These are phyloP conservation scores for Andrena camellia DNA, from an alignment of 2,888 invertebrate genomes.

Conservation along the genomic window DNA sequence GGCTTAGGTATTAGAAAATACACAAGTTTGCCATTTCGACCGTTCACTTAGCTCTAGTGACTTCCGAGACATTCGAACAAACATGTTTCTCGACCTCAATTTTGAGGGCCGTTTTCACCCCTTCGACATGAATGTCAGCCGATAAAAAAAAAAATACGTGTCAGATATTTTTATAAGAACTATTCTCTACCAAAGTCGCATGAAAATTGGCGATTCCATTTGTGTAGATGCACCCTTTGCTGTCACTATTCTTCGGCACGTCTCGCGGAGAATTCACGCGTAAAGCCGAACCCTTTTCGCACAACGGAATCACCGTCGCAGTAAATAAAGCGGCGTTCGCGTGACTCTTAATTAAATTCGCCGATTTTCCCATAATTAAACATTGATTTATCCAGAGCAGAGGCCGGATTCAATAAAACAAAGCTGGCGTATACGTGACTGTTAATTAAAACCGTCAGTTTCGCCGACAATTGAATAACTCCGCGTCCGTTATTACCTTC, in stretches of 20 bases:
- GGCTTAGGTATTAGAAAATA: no score
- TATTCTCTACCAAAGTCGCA: no score
- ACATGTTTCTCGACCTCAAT: no score
- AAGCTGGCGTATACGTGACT: not conserved
- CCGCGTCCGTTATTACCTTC: conserved; percentile 6
- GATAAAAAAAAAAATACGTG: no score
- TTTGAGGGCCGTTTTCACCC: no score
- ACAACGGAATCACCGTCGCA: not conserved
- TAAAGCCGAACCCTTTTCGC: not conserved
- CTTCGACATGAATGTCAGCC: no score
- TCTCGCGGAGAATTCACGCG: not conserved
- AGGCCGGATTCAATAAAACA: not conserved
- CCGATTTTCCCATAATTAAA: conserved; percentile 21
- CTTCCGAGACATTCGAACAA: no score
- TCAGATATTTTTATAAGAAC: no score
- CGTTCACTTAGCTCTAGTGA: no score
- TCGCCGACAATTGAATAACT: conserved; percentile 13
- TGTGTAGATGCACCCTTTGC: not conserved
- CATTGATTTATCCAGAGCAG: conserved; percentile 19
- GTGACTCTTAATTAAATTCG: conserved; percentile 18
- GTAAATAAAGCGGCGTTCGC: not conserved
- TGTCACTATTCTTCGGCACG: not conserved
- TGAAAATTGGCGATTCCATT: conserved; percentile 15
- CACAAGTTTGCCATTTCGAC: no score
- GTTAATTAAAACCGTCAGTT: conserved; percentile 29